Evolutionary conservation across 2,888 invertebrate genomes (phyloP), one percentile per base, ranked within the genome.

Genomic region (Sclerodermus sp.): DNA sequence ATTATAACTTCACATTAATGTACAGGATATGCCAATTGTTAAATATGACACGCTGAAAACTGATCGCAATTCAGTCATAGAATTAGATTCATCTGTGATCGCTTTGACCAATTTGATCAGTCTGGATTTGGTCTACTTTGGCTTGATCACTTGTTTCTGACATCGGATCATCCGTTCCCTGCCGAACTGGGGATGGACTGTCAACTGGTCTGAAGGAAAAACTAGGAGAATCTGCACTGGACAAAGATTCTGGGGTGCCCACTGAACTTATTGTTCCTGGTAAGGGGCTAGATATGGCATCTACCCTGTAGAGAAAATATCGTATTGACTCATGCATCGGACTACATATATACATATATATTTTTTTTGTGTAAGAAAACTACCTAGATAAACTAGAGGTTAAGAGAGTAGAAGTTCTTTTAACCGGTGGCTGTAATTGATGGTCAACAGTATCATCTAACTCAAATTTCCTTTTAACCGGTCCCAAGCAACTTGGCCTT

Each of bases 391-490:
- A 60, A 60, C 72, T 75, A 32, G 78, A 73, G 54, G 76, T 71
- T 44, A 78, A 64, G 57, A 79, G 65, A 60, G 70, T 73, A 30
- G 74, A 74, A 23, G 73, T 75, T 51, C 78, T 65, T 66, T 79
- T 79, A 29, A 71, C 65, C 18, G 78, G 78, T 44, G 78, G 78
- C 53, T 78, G 76, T 44, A 74, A 54, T 44, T 71, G 64, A 14
- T 68, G 68, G 55, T 78, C 78, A 54, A 64, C 63, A 39, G 64
- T 79, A 59, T 85, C 85, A 9, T 83, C 84, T 45, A 87, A 81
- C 67, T 85, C 85, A 68, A 82, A 82, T 66, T 87, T 84, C 56
- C 88, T 82, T 76, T 89, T 87, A 52, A 83, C 82, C 5, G 79
- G 76, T 6, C 81, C 75, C 37, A 80, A 73, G 57, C 80, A 77